These are phyloP conservation scores for Autographa gamma DNA, from an alignment of 2,888 invertebrate genomes.

Conservation along the genomic window DNA sequence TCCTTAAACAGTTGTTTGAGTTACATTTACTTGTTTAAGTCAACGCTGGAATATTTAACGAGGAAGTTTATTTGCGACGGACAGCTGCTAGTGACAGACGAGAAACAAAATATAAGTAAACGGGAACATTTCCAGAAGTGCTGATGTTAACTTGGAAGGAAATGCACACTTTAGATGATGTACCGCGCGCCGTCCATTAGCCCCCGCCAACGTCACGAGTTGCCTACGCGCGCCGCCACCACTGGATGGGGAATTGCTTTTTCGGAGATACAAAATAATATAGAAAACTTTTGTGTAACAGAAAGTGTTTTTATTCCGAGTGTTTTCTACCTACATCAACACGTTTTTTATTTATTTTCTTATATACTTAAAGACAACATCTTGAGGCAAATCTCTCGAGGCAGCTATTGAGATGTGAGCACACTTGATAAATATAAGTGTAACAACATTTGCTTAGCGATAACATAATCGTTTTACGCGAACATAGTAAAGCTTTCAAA, in stretches of 20 bases:
- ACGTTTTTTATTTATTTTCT: background rate
- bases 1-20: slow-evolving; percentile 40
- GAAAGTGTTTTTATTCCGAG: background rate
- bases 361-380: background rate
- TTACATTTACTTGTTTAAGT: slow-evolving; percentile 48
- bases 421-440: slow-evolving; percentile 18
- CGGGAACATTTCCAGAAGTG: slow-evolving; percentile 13
- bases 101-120: slow-evolving; percentile 27
- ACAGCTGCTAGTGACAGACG: slow-evolving; percentile 38
- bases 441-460: slow-evolving; percentile 41
- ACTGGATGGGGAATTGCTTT: background rate
- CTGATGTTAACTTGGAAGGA: background rate
- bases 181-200: background rate
- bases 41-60: slow-evolving; percentile 38
- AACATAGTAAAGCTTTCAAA: slow-evolving; percentile 56
- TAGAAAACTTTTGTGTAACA: background rate
- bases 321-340: background rate
- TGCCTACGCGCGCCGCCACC: background rate
- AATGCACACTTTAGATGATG: slow-evolving; percentile 1
- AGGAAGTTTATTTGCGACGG: slow-evolving; percentile 29
- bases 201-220: background rate
- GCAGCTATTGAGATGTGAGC: background rate
- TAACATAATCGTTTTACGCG: slow-evolving; percentile 46
- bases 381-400: background rate
- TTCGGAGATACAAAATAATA: background rate